phyloP scores from a whole-genome alignment of 2,888 invertebrate species.

The Heteromurus nitidus region DNA sequence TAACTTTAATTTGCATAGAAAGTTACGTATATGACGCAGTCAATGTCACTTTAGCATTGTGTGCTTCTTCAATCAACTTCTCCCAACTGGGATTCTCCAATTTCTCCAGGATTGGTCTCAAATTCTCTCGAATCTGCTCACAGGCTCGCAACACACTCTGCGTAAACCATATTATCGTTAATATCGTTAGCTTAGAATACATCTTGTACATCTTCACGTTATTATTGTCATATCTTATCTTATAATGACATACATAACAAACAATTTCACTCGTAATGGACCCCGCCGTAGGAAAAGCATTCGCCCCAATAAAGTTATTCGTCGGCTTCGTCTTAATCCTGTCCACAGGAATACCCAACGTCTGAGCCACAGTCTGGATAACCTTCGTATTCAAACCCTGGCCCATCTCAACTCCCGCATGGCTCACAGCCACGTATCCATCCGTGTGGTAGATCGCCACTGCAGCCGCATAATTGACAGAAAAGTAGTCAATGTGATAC shows the following conservation, averaged over 20 bases:
- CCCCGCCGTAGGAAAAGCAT: slow-evolving; percentile 75
- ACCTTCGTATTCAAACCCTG: too few species aligned
- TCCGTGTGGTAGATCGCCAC: slow-evolving; percentile 58
- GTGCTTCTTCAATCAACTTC: slow-evolving; percentile 66
- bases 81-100: slow-evolving; percentile 72
- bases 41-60: slow-evolving; percentile 57
- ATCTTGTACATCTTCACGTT: background rate
- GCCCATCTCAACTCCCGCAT: slow-evolving; percentile 77
- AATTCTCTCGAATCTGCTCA: slow-evolving; percentile 74
- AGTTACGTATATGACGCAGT: slow-evolving; percentile 69
- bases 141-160: slow-evolving; percentile 75
- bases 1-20: background rate
- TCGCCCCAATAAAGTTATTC: slow-evolving; percentile 74
- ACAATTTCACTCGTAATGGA: slow-evolving; percentile 75
- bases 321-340: slow-evolving; percentile 75
- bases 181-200: background rate
- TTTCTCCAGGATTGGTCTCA: slow-evolving; percentile 75
- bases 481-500: slow-evolving; percentile 79
- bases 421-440: slow-evolving; percentile 45
- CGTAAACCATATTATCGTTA: background rate
- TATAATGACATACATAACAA: slow-evolving; percentile 73
- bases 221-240: background rate
- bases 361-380: slow-evolving; percentile 75
- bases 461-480: slow-evolving; percentile 14
- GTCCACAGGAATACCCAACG: slow-evolving; percentile 75